Percentiles rank a stretch among this genome's conserved stretches.
These are phyloP conservation scores for Halocaridina rubra DNA, from an alignment of 2,888 invertebrate species.

Conservation along the genomic window DNA sequence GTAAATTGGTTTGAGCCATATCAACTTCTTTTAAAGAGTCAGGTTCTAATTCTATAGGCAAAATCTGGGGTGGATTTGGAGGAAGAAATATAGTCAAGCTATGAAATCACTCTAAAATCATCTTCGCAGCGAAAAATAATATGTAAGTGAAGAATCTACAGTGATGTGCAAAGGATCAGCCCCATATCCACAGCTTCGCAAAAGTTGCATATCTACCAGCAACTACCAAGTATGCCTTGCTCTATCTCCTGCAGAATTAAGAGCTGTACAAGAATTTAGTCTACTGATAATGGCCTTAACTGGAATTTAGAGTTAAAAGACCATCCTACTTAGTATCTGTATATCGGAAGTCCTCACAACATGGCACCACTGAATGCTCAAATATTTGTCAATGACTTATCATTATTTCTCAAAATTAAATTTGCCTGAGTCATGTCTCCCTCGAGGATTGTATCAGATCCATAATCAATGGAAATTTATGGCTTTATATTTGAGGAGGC, in stretches of 20 bases:
- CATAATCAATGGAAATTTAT: slow-evolving; percentile 59
- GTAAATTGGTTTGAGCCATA: slow-evolving; percentile 66
- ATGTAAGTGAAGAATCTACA: too few relatives aligned
- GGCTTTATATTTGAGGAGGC: slow-evolving; percentile 52
- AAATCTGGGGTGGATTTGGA: slow-evolving; percentile 69
- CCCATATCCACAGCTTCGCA: slow-evolving; percentile 6
- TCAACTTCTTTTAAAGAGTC: slow-evolving; percentile 64
- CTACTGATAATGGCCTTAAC: slow-evolving; percentile 64
- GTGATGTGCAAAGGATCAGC: too few relatives aligned
- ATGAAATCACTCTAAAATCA: too few relatives aligned
- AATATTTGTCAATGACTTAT: too few relatives aligned
- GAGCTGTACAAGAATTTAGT: slow-evolving; percentile 64
- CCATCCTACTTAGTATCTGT: slow-evolving; percentile 74
- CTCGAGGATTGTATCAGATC: slow-evolving; percentile 44
- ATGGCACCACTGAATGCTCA: too few relatives aligned
- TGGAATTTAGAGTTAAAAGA: slow-evolving; percentile 72
- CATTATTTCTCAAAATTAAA: slow-evolving; percentile 68
- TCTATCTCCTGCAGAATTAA: slow-evolving; percentile 62
- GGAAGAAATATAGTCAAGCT: neutral
- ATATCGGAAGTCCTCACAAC: too few relatives aligned
- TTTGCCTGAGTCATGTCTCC: slow-evolving; percentile 64
- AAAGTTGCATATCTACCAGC: slow-evolving; percentile 33
- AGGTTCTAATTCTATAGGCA: slow-evolving; percentile 66
- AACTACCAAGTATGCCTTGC: slow-evolving; percentile 40
- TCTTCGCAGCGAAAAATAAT: neutral